Evolutionary conservation across 2,888 invertebrate species (phyloP).

Genomic region (Tiliacea citrago): DNA sequence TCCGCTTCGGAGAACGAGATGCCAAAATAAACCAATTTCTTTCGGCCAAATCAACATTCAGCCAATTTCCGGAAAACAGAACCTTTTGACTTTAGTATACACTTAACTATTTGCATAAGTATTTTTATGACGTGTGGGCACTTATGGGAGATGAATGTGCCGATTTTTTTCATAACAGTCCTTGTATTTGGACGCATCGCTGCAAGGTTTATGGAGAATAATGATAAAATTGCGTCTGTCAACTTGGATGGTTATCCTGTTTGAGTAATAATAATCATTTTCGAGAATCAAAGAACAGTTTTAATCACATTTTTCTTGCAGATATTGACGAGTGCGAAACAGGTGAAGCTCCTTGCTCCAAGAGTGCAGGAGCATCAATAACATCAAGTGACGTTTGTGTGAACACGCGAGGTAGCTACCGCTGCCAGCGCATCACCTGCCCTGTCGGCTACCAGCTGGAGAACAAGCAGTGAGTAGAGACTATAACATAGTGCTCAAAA

Average conservation of each 20-base stretch:
- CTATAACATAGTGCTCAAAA: background rate
- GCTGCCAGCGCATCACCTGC: constrained; percentile 96
- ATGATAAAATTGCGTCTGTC: background rate
- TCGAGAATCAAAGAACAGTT: background rate
- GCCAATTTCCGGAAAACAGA: background rate
- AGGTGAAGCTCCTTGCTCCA: constrained; percentile 94
- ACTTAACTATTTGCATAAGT: background rate
- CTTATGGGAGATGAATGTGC: too few species aligned
- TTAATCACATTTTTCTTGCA: constrained; percentile 52
- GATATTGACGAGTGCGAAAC: constrained; percentile 95
- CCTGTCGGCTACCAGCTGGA: constrained; percentile 96
- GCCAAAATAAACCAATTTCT: background rate
- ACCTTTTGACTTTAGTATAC: background rate
- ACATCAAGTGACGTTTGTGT: constrained; percentile 92
- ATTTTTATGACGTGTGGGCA: background rate
- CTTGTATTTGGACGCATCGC: background rate
- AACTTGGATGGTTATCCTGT: background rate
- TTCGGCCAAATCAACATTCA: background rate
- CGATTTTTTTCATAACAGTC: background rate
- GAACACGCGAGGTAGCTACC: constrained; percentile 96
- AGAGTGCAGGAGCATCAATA: constrained; percentile 90
- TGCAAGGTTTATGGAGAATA: background rate
- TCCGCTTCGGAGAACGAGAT: background rate
- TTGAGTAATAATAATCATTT: background rate
- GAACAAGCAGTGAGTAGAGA: constrained; percentile 93